Conservation (phyloP, 2,113 vertebrate species). For the Acanthisitta chloris region DNA sequence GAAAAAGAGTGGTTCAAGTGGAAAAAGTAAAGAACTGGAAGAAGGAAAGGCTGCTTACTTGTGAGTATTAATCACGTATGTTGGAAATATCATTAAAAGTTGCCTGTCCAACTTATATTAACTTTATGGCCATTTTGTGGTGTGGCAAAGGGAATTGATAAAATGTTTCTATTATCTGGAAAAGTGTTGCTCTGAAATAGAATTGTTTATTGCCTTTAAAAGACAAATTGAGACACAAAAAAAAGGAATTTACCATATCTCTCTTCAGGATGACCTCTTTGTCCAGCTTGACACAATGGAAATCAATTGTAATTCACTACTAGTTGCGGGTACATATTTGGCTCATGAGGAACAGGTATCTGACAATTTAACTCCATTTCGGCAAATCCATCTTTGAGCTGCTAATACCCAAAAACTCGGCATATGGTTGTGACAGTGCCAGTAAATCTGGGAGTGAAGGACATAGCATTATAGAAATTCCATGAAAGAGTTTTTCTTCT, state of each 20-base stretch:
- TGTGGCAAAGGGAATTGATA: not conserved
- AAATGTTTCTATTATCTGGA: not conserved
- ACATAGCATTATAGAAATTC: not conserved
- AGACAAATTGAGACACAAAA: not conserved
- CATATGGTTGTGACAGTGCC: not conserved
- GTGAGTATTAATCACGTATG: constrained; percentile 77
- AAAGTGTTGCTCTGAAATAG: not conserved
- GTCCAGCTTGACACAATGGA: not conserved
- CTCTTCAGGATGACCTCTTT: not conserved
- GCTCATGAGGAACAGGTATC: not conserved
- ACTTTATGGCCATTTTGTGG: not conserved
- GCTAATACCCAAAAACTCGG: not conserved
- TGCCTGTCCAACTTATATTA: not conserved
- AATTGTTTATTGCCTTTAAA: not conserved
- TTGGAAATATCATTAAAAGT: not conserved
- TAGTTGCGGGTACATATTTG: not conserved
- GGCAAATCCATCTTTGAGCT: not conserved
- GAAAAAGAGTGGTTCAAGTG: constrained; percentile 92
- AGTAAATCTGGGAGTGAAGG: not conserved
- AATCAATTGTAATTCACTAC: not conserved
- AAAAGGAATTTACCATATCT: not conserved
- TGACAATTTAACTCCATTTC: not conserved
- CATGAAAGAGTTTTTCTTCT: not conserved
- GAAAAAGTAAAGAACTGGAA: constrained; percentile 95
- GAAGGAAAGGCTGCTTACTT: constrained; percentile 97